Conservation (phyloP, 2,113 vertebrate genomes). For the Sinosuthora webbiana region DNA sequence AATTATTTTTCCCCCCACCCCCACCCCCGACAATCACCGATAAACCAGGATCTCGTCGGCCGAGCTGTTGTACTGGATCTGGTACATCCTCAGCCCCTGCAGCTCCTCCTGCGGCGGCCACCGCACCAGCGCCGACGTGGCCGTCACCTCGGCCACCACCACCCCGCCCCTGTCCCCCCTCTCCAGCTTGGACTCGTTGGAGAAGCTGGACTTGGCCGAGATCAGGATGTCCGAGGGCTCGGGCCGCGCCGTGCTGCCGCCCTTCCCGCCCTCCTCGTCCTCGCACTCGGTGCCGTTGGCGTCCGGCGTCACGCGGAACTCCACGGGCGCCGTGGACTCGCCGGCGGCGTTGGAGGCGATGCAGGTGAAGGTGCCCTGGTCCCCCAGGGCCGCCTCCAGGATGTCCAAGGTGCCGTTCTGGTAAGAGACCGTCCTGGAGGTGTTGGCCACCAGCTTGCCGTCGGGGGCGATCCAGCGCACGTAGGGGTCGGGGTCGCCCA, state of each 20-base stretch:
- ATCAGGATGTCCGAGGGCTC: slow-evolving; percentile 89
- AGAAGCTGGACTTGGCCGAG: slow-evolving; percentile 78
- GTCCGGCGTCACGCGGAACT: slow-evolving; percentile 78
- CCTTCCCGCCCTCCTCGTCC: slow-evolving; percentile 67
- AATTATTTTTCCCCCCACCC: too few species aligned
- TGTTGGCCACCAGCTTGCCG: slow-evolving; percentile 88
- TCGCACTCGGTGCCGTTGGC: slow-evolving; percentile 89
- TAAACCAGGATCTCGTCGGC: slow-evolving; percentile 89
- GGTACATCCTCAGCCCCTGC: slow-evolving; percentile 88
- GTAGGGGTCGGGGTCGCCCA: slow-evolving; percentile 90
- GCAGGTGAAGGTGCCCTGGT: slow-evolving; percentile 88
- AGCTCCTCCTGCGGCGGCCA: slow-evolving; percentile 85
- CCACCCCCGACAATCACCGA: slow-evolving; percentile 63
- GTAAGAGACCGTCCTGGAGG: slow-evolving; percentile 81
- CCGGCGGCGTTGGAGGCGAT: slow-evolving; percentile 94
- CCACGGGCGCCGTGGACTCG: slow-evolving; percentile 86
- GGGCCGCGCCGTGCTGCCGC: slow-evolving; percentile 38
- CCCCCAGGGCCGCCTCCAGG: slow-evolving; percentile 68
- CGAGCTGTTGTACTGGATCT: slow-evolving; percentile 96
- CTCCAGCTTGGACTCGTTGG: slow-evolving; percentile 65
- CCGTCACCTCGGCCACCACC: slow-evolving; percentile 84
- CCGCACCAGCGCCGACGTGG: slow-evolving; percentile 87
- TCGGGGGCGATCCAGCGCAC: slow-evolving; percentile 92
- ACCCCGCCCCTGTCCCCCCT: slow-evolving; percentile 70
- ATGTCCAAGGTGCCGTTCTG: slow-evolving; percentile 91